Evolutionary conservation across 2,888 invertebrate genomes (phyloP).

Genomic region (Octonoba sinensis): DNA sequence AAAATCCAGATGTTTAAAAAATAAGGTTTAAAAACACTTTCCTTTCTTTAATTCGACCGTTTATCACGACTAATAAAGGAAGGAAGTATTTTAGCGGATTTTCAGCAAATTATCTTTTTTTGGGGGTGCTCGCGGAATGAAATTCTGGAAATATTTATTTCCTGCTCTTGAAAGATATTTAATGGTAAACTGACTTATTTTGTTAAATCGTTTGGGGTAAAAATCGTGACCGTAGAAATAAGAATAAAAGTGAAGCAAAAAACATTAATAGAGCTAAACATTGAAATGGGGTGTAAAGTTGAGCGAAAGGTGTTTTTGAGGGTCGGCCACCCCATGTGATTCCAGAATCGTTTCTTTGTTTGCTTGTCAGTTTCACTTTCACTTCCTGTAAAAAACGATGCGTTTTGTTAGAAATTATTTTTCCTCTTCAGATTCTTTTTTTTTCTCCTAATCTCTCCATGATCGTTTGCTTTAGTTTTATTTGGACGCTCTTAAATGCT

Average conservation of each 20-base stretch:
- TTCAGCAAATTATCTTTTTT: too few relatives aligned
- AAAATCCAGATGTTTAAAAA: too few relatives aligned
- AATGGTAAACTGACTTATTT: too few relatives aligned
- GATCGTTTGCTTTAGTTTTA: not conserved
- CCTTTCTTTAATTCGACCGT: too few relatives aligned
- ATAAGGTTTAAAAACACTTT: too few relatives aligned
- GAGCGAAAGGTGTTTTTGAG: not conserved
- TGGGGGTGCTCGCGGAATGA: too few relatives aligned
- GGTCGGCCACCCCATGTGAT: not conserved
- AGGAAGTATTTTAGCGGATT: too few relatives aligned
- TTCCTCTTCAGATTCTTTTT: not conserved
- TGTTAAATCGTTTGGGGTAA: too few relatives aligned
- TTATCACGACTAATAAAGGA: too few relatives aligned
- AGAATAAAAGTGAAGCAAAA: not conserved
- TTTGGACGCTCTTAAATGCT: not conserved
- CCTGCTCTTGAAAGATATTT: too few relatives aligned
- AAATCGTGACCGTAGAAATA: not conserved
- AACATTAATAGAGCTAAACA: too few relatives aligned
- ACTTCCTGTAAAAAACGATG: not conserved
- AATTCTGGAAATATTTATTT: too few relatives aligned
- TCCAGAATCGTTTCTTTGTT: slow-evolving; percentile 2
- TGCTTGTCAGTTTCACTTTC: slow-evolving; percentile 2
- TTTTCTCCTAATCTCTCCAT: not conserved
- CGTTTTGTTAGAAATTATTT: not conserved
- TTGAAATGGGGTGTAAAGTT: not conserved